Conservation (phyloP, 2,113 vertebrate species). For the Himantopus leucocephalus region DNA sequence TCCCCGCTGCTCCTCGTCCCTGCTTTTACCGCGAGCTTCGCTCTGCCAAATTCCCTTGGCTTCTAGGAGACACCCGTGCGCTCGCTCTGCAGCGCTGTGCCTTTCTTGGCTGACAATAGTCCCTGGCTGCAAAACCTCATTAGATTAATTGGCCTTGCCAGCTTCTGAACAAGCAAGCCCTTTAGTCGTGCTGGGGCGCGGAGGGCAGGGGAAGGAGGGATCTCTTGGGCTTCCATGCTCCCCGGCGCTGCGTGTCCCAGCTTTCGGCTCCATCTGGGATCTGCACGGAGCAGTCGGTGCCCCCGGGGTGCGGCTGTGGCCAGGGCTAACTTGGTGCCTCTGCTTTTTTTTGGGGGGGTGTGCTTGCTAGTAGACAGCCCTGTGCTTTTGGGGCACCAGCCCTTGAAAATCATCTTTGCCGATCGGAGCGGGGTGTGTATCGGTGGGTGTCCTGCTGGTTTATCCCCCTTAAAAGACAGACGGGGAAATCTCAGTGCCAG, state of each 20-base stretch:
- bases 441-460: neutral
- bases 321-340: neutral
- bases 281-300: neutral
- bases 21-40: neutral
- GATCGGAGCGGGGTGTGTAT: too few relatives aligned
- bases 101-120: conserved; percentile 58
- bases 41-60: conserved; percentile 58
- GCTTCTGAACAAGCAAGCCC: conserved; percentile 54
- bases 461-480: neutral
- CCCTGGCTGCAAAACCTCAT: conserved; percentile 67
- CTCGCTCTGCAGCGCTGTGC: conserved; percentile 11
- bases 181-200: conserved; percentile 10
- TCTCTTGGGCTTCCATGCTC: neutral
- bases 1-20: conserved; percentile 6
- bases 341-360: neutral
- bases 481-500: neutral
- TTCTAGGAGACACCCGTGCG: conserved; percentile 23
- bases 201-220: conserved; percentile 43
- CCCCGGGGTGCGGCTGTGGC: neutral
- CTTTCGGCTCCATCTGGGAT: neutral
- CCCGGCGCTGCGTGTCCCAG: neutral
- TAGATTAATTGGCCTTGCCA: conserved; percentile 68
- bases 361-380: accelerated
- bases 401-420: neutral
- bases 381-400: neutral